Evolutionary conservation across 2,888 invertebrate genomes (phyloP).

Genomic region (Aleiodes alternator): DNA sequence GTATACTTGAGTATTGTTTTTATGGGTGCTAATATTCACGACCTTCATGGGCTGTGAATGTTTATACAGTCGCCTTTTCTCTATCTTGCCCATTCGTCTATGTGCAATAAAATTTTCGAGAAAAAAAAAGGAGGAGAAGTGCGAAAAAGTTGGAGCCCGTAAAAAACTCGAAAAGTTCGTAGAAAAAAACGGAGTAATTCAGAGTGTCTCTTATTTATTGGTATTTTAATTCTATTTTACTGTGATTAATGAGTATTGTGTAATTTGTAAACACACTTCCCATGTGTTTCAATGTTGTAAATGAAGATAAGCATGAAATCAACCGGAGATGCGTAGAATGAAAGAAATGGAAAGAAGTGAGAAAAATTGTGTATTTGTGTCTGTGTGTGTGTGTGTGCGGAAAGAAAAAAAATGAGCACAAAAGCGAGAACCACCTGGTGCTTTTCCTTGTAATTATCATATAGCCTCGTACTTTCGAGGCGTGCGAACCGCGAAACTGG

Average conservation of each 20-base stretch:
- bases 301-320: neutral
- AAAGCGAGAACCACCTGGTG: constrained; percentile 33
- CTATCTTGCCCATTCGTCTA: neutral
- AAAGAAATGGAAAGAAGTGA: constrained; percentile 14
- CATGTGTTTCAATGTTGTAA: neutral
- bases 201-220: neutral
- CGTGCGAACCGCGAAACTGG: constrained; percentile 50
- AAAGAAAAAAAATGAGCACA: constrained; percentile 23
- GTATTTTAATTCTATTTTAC: neutral
- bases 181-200: neutral
- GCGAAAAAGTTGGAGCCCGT: neutral
- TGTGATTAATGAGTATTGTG: neutral
- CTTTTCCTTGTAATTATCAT: constrained; percentile 36
- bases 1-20: neutral
- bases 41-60: neutral
- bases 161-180: neutral
- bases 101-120: neutral
- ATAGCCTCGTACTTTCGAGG: constrained; percentile 38
- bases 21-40: constrained; percentile 1
- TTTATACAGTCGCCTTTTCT: neutral
- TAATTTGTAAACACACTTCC: neutral
- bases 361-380: constrained; percentile 4
- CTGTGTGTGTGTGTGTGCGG: neutral
- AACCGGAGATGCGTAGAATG: neutral
- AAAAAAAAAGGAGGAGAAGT: neutral